A percentile compares a stretch with the other conserved stretches of the same genome.
These are phyloP conservation scores for Hylomyscus alleni DNA, from an alignment of 2,797 vertebrate species.

Conservation along the genomic window DNA sequence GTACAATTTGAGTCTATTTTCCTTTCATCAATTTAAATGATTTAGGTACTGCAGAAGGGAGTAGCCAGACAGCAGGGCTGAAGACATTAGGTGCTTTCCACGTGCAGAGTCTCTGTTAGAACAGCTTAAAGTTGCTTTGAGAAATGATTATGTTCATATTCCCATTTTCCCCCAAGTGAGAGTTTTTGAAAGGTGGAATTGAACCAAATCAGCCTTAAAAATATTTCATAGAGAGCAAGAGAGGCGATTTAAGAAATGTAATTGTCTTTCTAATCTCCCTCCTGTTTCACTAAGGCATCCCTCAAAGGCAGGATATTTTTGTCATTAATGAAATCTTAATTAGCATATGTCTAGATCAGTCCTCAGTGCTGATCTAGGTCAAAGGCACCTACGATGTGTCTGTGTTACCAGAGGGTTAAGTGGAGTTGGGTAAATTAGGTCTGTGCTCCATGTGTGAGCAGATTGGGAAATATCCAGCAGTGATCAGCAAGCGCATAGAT, in stretches of 20 bases:
- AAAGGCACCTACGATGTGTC: conserved; percentile 76
- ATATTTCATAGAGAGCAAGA: conserved; percentile 76
- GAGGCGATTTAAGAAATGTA: conserved; percentile 83
- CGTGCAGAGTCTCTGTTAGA: conserved; percentile 49
- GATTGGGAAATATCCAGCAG: conserved; percentile 77
- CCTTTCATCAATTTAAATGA: conserved; percentile 40
- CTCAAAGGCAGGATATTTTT: conserved; percentile 82
- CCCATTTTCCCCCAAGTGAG: conserved; percentile 74
- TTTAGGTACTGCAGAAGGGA: conserved; percentile 32
- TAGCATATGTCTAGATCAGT: conserved; percentile 82
- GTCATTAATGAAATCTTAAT: conserved; percentile 85
- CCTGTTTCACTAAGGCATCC: conserved; percentile 76
- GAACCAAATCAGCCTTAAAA: conserved; percentile 73
- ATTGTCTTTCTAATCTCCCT: conserved; percentile 83
- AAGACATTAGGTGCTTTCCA: conserved; percentile 53
- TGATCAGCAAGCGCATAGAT: conserved; percentile 78
- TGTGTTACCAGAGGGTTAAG: conserved; percentile 79
- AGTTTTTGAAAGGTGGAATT: conserved; percentile 72
- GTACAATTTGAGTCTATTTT: conserved; percentile 51
- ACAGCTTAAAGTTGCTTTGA: conserved; percentile 75
- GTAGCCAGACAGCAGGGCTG: conserved; percentile 17
- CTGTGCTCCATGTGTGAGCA: conserved; percentile 73
- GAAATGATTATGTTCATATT: conserved; percentile 79
- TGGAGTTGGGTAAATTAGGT: conserved; percentile 79
- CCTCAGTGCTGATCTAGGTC: conserved; percentile 80